A percentile compares a stretch with the other conserved stretches of the same genome.
Conservation (phyloP, 1,140 invertebrate genomes). For the Lasioglossum baleicum region DNA sequence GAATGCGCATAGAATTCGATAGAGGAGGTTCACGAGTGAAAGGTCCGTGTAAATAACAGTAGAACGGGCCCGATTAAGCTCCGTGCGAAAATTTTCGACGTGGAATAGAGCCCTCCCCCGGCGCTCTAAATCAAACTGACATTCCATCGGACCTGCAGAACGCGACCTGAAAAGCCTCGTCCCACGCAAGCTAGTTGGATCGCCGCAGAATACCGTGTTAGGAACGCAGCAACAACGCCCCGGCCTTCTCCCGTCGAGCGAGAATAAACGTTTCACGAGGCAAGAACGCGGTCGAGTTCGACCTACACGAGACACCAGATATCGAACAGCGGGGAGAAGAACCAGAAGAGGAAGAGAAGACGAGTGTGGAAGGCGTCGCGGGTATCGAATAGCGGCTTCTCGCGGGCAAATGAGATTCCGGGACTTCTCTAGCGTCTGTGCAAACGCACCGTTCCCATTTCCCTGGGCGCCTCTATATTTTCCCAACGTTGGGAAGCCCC, state of each 20-base stretch:
- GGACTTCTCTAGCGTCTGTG: not conserved
- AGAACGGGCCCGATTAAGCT: not conserved
- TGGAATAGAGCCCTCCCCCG: not conserved
- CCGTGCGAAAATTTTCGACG: not conserved
- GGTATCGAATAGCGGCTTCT: conserved; percentile 16
- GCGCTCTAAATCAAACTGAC: not conserved
- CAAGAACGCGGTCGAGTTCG: not conserved
- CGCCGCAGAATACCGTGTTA: not conserved
- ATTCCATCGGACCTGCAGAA: not conserved
- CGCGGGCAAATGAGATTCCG: conserved; percentile 32
- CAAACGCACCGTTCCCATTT: conserved; percentile 6
- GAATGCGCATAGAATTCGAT: not conserved
- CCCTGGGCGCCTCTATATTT: conserved; percentile 12
- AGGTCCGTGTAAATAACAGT: not conserved
- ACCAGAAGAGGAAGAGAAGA: too few species aligned
- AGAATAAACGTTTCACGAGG: conserved; percentile 23
- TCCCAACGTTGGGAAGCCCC: not conserved
- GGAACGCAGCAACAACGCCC: too few species aligned
- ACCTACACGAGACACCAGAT: not conserved
- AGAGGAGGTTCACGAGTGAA: not conserved
- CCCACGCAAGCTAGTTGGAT: not conserved
- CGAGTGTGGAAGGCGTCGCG: not conserved
- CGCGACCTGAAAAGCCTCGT: not conserved
- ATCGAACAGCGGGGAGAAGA: not conserved
- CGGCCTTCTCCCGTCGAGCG: conserved; percentile 3